Conservation (phyloP, 2,888 invertebrate species). For the Uropetala carovei region DNA sequence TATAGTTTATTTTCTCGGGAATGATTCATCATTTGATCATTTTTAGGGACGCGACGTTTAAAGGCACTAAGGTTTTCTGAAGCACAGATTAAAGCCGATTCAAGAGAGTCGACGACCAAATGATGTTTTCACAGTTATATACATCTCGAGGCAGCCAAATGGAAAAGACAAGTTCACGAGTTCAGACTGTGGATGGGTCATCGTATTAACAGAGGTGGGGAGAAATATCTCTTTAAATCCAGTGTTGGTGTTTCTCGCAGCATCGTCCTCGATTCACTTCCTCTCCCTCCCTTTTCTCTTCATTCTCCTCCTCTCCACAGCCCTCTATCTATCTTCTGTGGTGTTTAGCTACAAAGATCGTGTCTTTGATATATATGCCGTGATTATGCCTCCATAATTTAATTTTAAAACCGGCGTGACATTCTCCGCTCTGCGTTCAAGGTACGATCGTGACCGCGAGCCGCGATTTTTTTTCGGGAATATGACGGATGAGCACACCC, state of each 20-base stretch:
- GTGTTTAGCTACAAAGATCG: not conserved
- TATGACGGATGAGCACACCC: not conserved
- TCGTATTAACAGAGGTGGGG: not conserved
- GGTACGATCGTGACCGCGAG: not conserved
- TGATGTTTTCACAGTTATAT: not conserved
- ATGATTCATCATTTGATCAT: too few species aligned
- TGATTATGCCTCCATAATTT: not conserved
- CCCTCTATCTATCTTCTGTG: not conserved
- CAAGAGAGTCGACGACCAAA: not conserved
- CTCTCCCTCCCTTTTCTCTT: not conserved
- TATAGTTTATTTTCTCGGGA: too few species aligned
- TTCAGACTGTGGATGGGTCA: not conserved
- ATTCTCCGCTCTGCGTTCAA: not conserved
- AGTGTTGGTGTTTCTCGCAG: too few species aligned
- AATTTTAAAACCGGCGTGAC: not conserved
- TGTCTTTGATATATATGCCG: not conserved
- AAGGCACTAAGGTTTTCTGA: too few species aligned
- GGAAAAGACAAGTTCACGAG: not conserved
- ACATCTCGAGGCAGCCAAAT: constrained; percentile 15
- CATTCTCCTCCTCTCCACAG: not conserved
- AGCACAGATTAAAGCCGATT: too few species aligned
- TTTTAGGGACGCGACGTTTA: too few species aligned
- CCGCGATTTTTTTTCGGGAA: not conserved
- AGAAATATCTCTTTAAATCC: not conserved
- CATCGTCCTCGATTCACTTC: too few species aligned